These are phyloP conservation scores for Aleiodes leptofemur DNA, from an alignment of 2,888 invertebrate genomes.

Conservation along the genomic window DNA sequence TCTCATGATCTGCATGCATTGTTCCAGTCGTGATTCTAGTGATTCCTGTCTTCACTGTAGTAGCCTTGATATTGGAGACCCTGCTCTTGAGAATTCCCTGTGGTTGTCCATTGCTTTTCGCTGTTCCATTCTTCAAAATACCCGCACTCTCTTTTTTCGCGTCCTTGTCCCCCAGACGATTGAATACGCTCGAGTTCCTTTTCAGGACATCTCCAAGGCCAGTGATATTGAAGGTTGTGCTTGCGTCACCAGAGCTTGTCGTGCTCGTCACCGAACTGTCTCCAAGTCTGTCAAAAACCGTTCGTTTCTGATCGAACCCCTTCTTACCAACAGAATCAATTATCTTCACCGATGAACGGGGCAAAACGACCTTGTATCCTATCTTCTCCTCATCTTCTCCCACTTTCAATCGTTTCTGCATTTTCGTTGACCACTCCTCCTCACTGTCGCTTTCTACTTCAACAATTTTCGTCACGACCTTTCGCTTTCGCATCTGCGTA, in stretches of 20 bases:
- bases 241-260: conserved; percentile 59
- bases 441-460: conserved; percentile 57
- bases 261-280: conserved; percentile 76
- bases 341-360: not conserved
- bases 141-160: conserved; percentile 59
- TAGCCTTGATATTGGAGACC: conserved; percentile 43
- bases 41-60: conserved; percentile 47
- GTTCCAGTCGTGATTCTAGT: conserved; percentile 61
- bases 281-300: conserved; percentile 78
- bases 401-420: conserved; percentile 37
- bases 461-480: conserved; percentile 52
- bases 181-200: conserved; percentile 69
- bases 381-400: conserved; percentile 13
- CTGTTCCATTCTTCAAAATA: conserved; percentile 68
- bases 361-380: conserved; percentile 57
- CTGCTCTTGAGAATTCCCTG: conserved; percentile 60
- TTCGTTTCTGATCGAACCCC: conserved; percentile 63
- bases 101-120: conserved; percentile 38
- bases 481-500: conserved; percentile 65
- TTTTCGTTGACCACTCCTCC: conserved; percentile 41
- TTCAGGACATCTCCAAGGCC: conserved; percentile 70
- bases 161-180: conserved; percentile 72
- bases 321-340: not conserved
- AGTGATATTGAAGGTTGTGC: conserved; percentile 71
- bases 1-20: conserved; percentile 73